These are phyloP conservation scores for Microcaecilia unicolor DNA, from an alignment of 2,797 vertebrate species.

Conservation along the genomic window DNA sequence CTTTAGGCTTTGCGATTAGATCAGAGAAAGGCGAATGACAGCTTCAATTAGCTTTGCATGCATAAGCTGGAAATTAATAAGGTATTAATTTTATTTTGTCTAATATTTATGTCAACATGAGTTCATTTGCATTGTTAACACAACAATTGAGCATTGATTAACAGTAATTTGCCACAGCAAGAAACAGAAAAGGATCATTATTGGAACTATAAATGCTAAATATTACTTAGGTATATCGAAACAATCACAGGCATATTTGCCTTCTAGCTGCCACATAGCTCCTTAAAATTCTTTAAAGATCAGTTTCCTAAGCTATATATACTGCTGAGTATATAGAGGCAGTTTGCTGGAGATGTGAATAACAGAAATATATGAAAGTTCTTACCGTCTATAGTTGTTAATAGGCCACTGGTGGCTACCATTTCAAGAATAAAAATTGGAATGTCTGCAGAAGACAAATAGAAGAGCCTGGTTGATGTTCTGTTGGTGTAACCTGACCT, in stretches of 20 bases:
- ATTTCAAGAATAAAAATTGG: constrained; percentile 33
- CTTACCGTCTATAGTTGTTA: constrained; percentile 50
- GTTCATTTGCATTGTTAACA: constrained; percentile 23
- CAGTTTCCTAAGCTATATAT: constrained; percentile 13
- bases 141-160: constrained; percentile 8
- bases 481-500: constrained; percentile 25
- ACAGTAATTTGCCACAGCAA: constrained; percentile 10
- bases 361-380: constrained; percentile 44
- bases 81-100: constrained; percentile 27
- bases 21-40: constrained; percentile 19
- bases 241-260: constrained; percentile 22
- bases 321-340: constrained; percentile 11
- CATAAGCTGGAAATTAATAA: constrained; percentile 28
- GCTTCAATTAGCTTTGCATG: constrained; percentile 14
- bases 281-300: constrained; percentile 28
- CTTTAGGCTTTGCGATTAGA: constrained; percentile 14
- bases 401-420: constrained; percentile 47
- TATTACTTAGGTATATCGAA: constrained; percentile 20
- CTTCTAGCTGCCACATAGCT: constrained; percentile 22
- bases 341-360: constrained; percentile 12
- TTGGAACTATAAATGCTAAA: constrained; percentile 20
- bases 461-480: constrained; percentile 19
- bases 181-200: constrained; percentile 11
- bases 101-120: constrained; percentile 26
- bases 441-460: constrained; percentile 15